A percentile compares a stretch with the other conserved stretches of the same genome.
phyloP scores from a whole-genome alignment of 1,140 invertebrate genomes.

The Temnothorax nylanderi region DNA sequence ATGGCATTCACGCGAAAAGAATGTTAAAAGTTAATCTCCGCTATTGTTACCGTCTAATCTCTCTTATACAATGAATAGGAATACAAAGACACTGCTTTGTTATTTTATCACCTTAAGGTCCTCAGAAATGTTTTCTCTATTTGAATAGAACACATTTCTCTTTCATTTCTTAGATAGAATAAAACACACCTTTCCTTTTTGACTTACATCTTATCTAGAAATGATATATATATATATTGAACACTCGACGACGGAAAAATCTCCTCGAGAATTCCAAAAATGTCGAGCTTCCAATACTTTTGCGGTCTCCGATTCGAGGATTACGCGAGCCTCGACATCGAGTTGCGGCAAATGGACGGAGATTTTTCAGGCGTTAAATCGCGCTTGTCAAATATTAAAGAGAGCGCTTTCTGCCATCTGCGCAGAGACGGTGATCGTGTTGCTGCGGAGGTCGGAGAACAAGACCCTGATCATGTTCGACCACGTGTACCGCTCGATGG shows the following conservation, averaged over 20 bases:
- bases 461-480: constrained; percentile 91
- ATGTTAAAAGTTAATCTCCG: not conserved
- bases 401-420: constrained; percentile 75
- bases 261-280: not conserved
- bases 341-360: not conserved
- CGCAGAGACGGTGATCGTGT: constrained; percentile 90
- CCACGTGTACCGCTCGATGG: constrained; percentile 91
- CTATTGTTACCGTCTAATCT: not conserved
- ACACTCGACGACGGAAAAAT: not conserved
- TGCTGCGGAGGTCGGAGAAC: constrained; percentile 92
- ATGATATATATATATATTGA: not conserved
- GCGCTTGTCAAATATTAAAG: not conserved
- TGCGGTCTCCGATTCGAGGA: not conserved
- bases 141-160: not conserved
- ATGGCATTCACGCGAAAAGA: not conserved
- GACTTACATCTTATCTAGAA: not conserved
- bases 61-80: not conserved
- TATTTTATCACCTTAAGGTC: not conserved
- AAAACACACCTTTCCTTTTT: no score
- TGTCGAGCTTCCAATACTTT: constrained; percentile 1
- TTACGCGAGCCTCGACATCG: not conserved
- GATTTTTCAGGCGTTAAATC: not conserved
- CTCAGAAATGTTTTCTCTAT: not conserved
- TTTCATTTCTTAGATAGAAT: no score
- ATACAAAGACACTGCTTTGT: not conserved